Percentiles rank a stretch among this genome's conserved stretches.
phyloP scores from a whole-genome alignment of 2,113 vertebrate species.

The Brachypodius melanocephalos region DNA sequence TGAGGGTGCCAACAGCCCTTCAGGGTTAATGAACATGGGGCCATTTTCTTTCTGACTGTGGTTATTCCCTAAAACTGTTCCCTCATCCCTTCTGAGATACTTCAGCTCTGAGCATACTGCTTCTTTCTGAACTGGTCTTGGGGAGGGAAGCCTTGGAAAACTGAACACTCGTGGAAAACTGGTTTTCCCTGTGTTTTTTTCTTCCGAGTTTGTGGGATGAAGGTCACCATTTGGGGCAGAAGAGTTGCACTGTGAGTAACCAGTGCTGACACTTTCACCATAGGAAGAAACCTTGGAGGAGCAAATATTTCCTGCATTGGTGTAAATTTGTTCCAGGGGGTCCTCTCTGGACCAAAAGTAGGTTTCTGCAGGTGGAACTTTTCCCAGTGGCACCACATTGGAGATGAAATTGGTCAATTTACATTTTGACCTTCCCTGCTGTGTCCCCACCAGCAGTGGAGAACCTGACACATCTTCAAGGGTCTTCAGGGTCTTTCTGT shows the following conservation, averaged over 20 bases:
- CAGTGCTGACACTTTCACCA: not conserved
- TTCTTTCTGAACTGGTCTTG: slow-evolving; percentile 65
- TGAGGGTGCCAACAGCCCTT: not conserved
- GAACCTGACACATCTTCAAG: not conserved
- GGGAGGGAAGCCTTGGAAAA: slow-evolving; percentile 65
- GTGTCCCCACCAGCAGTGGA: not conserved
- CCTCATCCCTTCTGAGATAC: not conserved
- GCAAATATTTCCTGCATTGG: slow-evolving; percentile 16
- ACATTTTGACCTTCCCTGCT: not conserved
- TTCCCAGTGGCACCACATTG: not conserved
- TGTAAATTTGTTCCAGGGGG: slow-evolving; percentile 79
- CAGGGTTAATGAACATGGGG: not conserved
- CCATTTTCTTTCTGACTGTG: not conserved
- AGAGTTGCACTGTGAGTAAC: not conserved
- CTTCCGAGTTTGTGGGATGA: not conserved
- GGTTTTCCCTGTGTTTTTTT: not conserved
- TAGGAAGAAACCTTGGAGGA: not conserved
- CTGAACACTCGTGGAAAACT: slow-evolving; percentile 26
- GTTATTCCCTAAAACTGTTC: not conserved
- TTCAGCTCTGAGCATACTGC: slow-evolving; percentile 57
- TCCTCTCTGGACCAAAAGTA: slow-evolving; percentile 57
- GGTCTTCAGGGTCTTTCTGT: not conserved
- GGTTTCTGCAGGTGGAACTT: not conserved
- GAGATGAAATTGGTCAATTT: not conserved
- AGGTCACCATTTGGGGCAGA: not conserved